Percentiles rank a stretch among this genome's conserved stretches.
Conservation (phyloP, 2,888 invertebrate species). For the Marronus borbonicus region DNA sequence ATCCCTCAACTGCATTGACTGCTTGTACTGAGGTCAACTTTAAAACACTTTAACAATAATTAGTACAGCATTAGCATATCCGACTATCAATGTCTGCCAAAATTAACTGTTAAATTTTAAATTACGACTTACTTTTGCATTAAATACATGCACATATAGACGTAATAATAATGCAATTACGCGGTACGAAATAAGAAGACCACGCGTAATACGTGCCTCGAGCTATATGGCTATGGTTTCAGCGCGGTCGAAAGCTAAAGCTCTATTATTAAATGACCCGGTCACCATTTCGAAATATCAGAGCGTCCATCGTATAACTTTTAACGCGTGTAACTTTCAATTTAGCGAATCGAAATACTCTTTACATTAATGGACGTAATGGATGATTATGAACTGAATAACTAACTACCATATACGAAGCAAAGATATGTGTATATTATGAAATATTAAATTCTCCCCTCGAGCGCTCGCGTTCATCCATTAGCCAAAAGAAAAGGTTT, state of each 20-base stretch:
- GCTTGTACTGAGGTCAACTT: not conserved
- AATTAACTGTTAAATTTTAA: conserved; percentile 27
- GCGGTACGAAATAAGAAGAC: conserved; percentile 25
- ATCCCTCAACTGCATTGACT: not conserved
- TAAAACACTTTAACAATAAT: not conserved
- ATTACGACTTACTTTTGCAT: conserved; percentile 22
- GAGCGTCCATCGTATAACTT: conserved; percentile 10
- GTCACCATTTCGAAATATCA: conserved; percentile 27
- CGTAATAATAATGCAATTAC: conserved; percentile 29
- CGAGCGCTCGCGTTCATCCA: conserved; percentile 16
- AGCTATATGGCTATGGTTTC: conserved; percentile 13
- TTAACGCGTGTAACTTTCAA: conserved; percentile 37
- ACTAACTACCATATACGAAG: conserved; percentile 2
- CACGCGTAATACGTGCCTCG: conserved; percentile 25
- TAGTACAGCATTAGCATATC: not conserved
- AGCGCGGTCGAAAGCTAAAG: conserved; percentile 17
- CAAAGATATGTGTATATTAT: conserved; percentile 8
- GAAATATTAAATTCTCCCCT: conserved; percentile 25
- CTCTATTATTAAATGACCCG: conserved; percentile 34
- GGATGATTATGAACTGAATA: conserved; percentile 30
- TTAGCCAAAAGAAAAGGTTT: conserved; percentile 18
- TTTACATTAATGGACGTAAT: conserved; percentile 31
- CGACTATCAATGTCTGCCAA: not conserved
- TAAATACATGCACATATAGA: conserved; percentile 24
- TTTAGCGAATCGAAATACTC: conserved; percentile 34